Evolutionary conservation across 2,888 invertebrate genomes (phyloP), one percentile per base, ranked within the genome.

Genomic region (Ctena decussata): DNA sequence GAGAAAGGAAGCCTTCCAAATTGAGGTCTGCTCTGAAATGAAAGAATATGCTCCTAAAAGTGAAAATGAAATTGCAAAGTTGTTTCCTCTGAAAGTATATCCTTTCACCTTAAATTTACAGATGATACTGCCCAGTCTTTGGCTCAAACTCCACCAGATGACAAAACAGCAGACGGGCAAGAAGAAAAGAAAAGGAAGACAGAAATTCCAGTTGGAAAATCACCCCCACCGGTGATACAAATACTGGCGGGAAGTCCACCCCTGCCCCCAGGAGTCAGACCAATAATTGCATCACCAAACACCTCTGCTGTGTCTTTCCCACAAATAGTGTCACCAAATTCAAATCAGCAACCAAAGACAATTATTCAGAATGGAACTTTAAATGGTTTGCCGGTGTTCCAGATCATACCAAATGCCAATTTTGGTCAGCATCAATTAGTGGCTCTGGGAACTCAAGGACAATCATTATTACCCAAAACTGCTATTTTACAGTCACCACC

Each of bases 361-460:
- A 44, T 87, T 2, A 80, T 87, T 35, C 87, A 85, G 60, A 87
- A 85, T 73, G 87, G 87, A 41, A 85, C 82, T 24, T 30, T 85
- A 0, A 85, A 88, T 60, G 85, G 85, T 6, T 39, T 88, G 53
- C 87, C 87, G 24, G 78, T 88, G 77, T 88, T 88, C 27, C 85
- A 88, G 39, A 72, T 88, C 41, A 35, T 88, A 24, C 79, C 57
- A 53, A 80, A 78, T 49, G 81, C 70, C 37, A 70, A 70, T 53
- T 76, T 73, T 30, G 41, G 69, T n/a, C 77, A 81, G 21, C 80
- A 78, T 69, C 88, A 88, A 71, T 77, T 85, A 30, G 77, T 88
- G 1, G 74, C 86, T 21, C 49, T 88, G 35, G 84, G 82, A 80
- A 73, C 80, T 12, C 87, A 80, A 78, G 83, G 74, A 27, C 72